Evolutionary conservation across 2,113 vertebrate species (phyloP), one percentile per base, ranked within the genome.

Genomic region (Pungitius pungitius): DNA sequence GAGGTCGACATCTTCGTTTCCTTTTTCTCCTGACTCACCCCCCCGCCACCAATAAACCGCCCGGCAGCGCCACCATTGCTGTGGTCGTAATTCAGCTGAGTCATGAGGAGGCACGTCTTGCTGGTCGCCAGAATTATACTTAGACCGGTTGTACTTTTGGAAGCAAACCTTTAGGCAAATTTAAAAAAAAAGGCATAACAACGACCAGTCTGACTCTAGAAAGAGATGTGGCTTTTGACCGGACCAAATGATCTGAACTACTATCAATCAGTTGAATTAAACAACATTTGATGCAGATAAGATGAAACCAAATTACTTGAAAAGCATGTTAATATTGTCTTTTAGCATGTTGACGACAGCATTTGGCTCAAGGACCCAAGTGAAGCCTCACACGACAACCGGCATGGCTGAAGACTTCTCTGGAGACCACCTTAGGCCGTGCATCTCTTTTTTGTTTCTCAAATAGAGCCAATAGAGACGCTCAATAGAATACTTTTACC

Each of bases 1-100:
- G 82, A 42, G 22, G 57, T 33, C 72, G 84, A 85, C 70, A 78
- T 80, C 51, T 80, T 84, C 37, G 56, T 77, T 69, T 65, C 2
- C 2, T 67, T 26, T 26, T 35, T n/a, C n/a, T n/a, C n/a, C 2
- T 33, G 20, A 69, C 55, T 51, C 54, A 40, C 22, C 5, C 30
- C 37, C 33, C 55, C 10, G 11, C 1, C 27, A 55, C n/a, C 33
- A 51, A 64, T 22, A 57, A 60, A 64, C n/a, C 60, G 59, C 56
- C n/a, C 85, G 62, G 59, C 22, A 43, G 77, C 1, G 2, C 72
- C 51, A 56, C 59, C 66, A 69, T 68, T 15, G 51, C 40, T 54
- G 56, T 24, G 27, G 37, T 73, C 13, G 17, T 72, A 81, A 80
- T 69, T 81, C 59, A 56, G 71, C 11, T 60, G 62, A 51, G 40